Evolutionary conservation across 2,113 vertebrate genomes (phyloP).

Genomic region (Empidonax alnorum): DNA sequence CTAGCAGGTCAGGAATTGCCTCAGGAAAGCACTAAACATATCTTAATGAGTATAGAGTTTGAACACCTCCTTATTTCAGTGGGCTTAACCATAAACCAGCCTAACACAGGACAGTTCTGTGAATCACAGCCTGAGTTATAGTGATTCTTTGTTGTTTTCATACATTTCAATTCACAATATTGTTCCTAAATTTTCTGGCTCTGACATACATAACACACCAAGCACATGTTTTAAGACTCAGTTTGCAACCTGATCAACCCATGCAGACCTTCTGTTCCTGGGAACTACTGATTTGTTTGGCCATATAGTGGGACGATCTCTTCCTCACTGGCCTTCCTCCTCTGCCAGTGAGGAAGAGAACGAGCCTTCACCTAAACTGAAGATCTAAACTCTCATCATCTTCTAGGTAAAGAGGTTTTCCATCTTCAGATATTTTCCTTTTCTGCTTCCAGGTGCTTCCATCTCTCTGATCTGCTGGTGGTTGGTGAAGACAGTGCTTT

Average conservation of each 20-base stretch:
- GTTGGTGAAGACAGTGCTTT: not conserved
- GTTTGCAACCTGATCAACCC: not conserved
- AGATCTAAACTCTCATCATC: not conserved
- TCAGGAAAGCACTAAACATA: not conserved
- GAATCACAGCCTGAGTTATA: not conserved
- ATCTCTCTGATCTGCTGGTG: not conserved
- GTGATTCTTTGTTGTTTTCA: not conserved
- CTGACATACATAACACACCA: not conserved
- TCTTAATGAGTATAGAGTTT: not conserved
- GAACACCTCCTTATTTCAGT: not conserved
- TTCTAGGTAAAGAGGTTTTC: not conserved
- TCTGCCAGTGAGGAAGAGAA: not conserved
- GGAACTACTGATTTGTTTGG: not conserved
- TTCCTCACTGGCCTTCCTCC: no score
- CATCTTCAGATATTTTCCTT: not conserved
- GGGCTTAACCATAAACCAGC: not conserved
- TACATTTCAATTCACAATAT: not conserved
- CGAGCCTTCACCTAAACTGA: not conserved
- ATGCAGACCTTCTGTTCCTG: not conserved
- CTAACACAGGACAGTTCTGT: not conserved
- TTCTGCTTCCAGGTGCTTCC: not conserved
- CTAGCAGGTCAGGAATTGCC: not conserved
- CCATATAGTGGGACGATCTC: not conserved
- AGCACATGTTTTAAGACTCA: not conserved
- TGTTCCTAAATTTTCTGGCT: not conserved